Percentiles rank a stretch among this genome's conserved stretches.
Conservation (phyloP, 2,797 vertebrate species). For the Anomalospiza imberbis region DNA sequence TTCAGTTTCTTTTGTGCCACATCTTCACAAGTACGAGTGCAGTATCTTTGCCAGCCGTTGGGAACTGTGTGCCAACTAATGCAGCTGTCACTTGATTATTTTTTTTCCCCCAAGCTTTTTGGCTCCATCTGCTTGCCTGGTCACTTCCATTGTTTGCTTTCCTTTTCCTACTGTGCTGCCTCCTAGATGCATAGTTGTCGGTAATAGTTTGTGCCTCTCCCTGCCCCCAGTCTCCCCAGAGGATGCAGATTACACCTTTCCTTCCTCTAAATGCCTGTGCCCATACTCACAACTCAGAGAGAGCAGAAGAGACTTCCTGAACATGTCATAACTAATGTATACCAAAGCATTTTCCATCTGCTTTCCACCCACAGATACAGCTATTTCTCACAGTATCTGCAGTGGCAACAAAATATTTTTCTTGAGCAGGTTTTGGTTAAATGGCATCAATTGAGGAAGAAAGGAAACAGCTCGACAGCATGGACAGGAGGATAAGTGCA, state of each 20-base stretch:
- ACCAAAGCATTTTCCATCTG: slow-evolving; percentile 25
- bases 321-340: slow-evolving; percentile 2
- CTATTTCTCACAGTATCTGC: slow-evolving; percentile 6
- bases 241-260: slow-evolving; percentile 13
- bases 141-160: slow-evolving; percentile 38
- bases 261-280: not conserved
- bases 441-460: not conserved
- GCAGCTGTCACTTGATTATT: slow-evolving; percentile 37
- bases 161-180: not conserved
- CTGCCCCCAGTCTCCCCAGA: not conserved
- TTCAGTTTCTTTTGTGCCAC: not conserved
- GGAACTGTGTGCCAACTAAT: not conserved
- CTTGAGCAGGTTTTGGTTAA: slow-evolving; percentile 12
- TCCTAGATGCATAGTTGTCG: not conserved
- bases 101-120: not conserved
- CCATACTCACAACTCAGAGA: not conserved
- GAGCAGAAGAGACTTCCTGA: slow-evolving; percentile 8
- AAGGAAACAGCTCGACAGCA: not conserved
- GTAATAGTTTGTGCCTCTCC: not conserved
- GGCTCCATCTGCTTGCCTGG: slow-evolving; percentile 27
- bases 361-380: not conserved
- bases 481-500: not conserved
- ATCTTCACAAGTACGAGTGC: not conserved
- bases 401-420: slow-evolving; percentile 22
- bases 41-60: not conserved